phyloP scores from a whole-genome alignment of 2,797 vertebrate species.

The Urocyon cinereoargenteus region DNA sequence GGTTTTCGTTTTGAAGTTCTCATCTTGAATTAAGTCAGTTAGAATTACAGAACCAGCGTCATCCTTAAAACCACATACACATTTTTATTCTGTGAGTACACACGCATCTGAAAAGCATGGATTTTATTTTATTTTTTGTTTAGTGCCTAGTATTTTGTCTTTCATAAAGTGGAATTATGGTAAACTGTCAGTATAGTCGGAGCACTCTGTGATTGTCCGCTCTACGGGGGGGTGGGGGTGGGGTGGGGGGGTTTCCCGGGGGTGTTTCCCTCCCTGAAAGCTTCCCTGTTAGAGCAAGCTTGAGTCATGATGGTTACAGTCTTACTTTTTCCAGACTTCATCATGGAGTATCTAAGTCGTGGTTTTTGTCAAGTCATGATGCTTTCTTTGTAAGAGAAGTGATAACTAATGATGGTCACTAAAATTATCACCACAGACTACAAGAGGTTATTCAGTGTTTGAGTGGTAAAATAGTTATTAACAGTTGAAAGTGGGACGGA shows the following conservation, averaged over 20 bases:
- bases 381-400: slow-evolving; percentile 69
- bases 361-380: slow-evolving; percentile 83
- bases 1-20: slow-evolving; percentile 56
- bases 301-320: slow-evolving; percentile 64
- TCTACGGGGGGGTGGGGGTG: neutral
- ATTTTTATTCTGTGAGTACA: slow-evolving; percentile 15
- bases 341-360: slow-evolving; percentile 67
- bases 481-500: slow-evolving; percentile 50
- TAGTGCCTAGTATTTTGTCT: neutral
- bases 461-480: slow-evolving; percentile 56
- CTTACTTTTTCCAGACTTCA: slow-evolving; percentile 71
- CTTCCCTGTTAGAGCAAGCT: slow-evolving; percentile 37
- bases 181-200: neutral
- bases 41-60: neutral
- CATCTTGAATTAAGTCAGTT: neutral
- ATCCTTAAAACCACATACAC: neutral
- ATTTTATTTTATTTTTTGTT: neutral
- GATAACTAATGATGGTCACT: slow-evolving; percentile 42
- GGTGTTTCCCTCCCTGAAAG: too few relatives aligned
- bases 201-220: neutral
- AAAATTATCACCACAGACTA: neutral
- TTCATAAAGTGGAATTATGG: neutral
- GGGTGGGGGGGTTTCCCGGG: slow-evolving; percentile 6
- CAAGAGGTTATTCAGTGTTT: slow-evolving; percentile 34
- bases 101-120: slow-evolving; percentile 6